Conservation (phyloP, 1,140 invertebrate genomes). For the Drosophila repletoides region DNA sequence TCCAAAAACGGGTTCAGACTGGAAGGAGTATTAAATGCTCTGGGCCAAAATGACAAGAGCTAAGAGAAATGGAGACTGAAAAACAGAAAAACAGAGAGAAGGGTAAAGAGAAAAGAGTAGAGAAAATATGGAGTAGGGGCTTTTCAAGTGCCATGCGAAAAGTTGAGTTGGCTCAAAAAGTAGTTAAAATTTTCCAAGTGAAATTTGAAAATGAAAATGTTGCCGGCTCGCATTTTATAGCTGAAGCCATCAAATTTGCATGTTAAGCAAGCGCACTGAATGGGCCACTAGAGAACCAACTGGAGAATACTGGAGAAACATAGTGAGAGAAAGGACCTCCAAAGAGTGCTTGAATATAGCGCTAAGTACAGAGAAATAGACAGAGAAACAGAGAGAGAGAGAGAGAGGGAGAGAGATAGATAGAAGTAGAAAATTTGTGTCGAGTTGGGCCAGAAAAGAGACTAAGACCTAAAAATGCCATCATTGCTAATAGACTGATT, state of each 20-base stretch:
- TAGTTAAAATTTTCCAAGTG: conserved; percentile 76
- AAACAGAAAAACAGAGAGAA: background rate
- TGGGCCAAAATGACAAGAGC: conserved; percentile 15
- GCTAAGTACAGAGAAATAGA: background rate
- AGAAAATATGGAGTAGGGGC: background rate
- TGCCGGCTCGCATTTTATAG: conserved; percentile 56
- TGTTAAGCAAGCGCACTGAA: conserved; percentile 61
- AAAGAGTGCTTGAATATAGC: background rate
- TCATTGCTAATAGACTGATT: no score
- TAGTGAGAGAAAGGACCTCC: background rate
- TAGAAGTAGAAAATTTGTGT: background rate
- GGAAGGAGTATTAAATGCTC: conserved; percentile 27
- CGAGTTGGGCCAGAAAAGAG: background rate
- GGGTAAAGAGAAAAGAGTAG: background rate
- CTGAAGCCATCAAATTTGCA: conserved; percentile 71
- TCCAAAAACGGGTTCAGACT: conserved; percentile 44
- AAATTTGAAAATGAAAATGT: conserved; percentile 72
- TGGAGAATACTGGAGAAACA: conserved; percentile 15
- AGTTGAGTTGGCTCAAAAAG: conserved; percentile 46
- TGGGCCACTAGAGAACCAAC: conserved; percentile 33
- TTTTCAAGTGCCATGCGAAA: conserved; percentile 43
- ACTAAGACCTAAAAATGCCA: background rate
- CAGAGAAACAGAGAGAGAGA: background rate
- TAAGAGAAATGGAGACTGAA: background rate
- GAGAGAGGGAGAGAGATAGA: background rate